Evolutionary conservation across 2,113 vertebrate species (phyloP).

Genomic region (Sinocyclocheilus maitianheensis): DNA sequence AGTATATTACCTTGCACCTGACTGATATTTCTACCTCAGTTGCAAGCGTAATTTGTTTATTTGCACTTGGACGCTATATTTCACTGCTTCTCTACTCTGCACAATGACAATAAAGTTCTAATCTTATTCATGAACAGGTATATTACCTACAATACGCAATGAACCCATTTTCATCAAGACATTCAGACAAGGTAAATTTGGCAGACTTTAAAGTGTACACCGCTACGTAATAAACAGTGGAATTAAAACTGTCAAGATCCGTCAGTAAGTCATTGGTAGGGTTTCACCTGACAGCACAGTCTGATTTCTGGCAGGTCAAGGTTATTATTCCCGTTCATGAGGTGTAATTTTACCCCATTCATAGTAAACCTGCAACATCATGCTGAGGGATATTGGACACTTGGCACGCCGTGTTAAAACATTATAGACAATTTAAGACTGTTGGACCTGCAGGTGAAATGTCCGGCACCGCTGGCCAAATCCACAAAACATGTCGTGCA

Average conservation of each 20-base stretch:
- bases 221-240: neutral
- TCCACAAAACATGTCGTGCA: constrained; percentile 29
- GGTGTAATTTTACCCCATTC: constrained; percentile 30
- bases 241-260: neutral
- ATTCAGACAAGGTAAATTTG: neutral
- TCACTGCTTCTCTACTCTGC: neutral
- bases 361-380: constrained; percentile 24
- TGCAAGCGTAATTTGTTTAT: neutral
- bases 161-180: neutral
- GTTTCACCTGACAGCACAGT: neutral
- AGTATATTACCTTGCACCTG: neutral
- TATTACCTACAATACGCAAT: neutral
- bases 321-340: neutral
- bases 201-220: neutral
- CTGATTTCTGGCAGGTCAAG: neutral
- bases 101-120: neutral
- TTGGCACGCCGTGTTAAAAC: constrained; percentile 9
- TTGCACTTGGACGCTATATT: neutral
- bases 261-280: neutral
- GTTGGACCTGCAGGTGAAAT: constrained; percentile 30
- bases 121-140: neutral
- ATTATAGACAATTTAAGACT: constrained; percentile 31
- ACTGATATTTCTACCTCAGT: neutral
- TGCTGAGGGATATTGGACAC: constrained; percentile 12
- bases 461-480: constrained; percentile 34